These are phyloP conservation scores for Phaethon lepturus DNA, from an alignment of 2,113 vertebrate genomes.

Conservation along the genomic window DNA sequence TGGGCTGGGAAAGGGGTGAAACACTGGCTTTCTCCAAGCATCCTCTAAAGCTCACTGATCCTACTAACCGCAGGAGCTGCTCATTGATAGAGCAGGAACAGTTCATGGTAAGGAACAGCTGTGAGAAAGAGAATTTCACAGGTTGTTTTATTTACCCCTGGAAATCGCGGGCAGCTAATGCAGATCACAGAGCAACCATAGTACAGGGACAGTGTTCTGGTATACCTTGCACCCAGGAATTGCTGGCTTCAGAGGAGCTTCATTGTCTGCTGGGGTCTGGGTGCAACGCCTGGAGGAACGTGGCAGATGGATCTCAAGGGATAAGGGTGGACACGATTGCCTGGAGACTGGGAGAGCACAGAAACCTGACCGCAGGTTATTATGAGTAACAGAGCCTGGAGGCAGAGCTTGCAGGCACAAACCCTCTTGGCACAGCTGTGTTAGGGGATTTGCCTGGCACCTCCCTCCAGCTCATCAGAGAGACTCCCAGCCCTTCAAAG, in stretches of 20 bases:
- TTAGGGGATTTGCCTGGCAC: neutral
- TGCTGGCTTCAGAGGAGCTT: neutral
- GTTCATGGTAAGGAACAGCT: neutral
- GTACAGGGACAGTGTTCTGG: neutral
- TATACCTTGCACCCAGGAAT: neutral
- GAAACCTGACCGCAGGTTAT: neutral
- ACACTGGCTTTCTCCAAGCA: neutral
- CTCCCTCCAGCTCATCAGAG: neutral
- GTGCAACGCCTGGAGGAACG: neutral
- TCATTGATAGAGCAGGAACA: neutral
- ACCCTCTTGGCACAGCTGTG: neutral
- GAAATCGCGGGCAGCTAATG: neutral
- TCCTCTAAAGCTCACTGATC: neutral
- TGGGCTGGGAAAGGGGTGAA: neutral
- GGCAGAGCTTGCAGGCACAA: neutral
- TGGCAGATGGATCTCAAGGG: neutral
- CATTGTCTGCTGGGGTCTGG: neutral
- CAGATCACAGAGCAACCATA: neutral
- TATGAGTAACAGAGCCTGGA: neutral
- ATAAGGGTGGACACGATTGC: neutral
- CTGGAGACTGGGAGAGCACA: neutral
- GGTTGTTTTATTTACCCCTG: neutral
- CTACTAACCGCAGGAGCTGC: neutral
- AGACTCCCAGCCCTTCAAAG: neutral
- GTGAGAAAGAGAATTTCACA: neutral